These are phyloP conservation scores for Athetis lepigone DNA, from an alignment of 2,888 invertebrate species.

Conservation along the genomic window DNA sequence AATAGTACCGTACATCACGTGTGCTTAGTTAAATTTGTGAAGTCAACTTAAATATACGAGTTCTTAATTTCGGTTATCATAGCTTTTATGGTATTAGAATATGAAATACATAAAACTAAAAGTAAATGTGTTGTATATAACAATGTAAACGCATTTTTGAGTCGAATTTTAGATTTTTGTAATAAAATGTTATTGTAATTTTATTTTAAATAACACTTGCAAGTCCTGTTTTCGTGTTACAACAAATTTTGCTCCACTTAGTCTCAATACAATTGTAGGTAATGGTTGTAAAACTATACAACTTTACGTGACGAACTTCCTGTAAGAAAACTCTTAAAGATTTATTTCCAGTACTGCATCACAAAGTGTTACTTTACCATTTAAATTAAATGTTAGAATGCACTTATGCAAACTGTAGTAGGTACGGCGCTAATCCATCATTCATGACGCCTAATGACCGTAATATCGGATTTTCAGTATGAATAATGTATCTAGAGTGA, in stretches of 20 bases:
- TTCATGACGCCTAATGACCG: slow-evolving; percentile 42
- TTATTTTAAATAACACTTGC: slow-evolving; percentile 22
- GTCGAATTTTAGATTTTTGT: too few relatives aligned
- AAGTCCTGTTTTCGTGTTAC: background rate
- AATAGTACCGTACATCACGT: background rate
- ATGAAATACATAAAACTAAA: too few relatives aligned
- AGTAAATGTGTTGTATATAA: too few relatives aligned
- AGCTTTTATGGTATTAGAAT: background rate
- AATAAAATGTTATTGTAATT: too few relatives aligned
- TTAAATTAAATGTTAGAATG: slow-evolving; percentile 17
- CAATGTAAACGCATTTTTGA: too few relatives aligned
- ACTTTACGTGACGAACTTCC: slow-evolving; percentile 6
- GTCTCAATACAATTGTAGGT: background rate
- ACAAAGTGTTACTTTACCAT: background rate
- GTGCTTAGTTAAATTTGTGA: too few relatives aligned
- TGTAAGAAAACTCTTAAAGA: background rate
- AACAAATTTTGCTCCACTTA: slow-evolving; percentile 17
- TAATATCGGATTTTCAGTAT: slow-evolving; percentile 35
- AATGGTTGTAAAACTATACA: slow-evolving; percentile 3
- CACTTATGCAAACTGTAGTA: slow-evolving; percentile 7
- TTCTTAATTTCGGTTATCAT: background rate
- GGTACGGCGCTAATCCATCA: slow-evolving; percentile 38
- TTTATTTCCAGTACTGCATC: background rate
- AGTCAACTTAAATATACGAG: background rate
- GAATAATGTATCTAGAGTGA: slow-evolving; percentile 39